A percentile compares a stretch with the other conserved stretches of the same genome.
Evolutionary conservation across 2,797 vertebrate genomes (phyloP).

Genomic region (Galaxias olidus): DNA sequence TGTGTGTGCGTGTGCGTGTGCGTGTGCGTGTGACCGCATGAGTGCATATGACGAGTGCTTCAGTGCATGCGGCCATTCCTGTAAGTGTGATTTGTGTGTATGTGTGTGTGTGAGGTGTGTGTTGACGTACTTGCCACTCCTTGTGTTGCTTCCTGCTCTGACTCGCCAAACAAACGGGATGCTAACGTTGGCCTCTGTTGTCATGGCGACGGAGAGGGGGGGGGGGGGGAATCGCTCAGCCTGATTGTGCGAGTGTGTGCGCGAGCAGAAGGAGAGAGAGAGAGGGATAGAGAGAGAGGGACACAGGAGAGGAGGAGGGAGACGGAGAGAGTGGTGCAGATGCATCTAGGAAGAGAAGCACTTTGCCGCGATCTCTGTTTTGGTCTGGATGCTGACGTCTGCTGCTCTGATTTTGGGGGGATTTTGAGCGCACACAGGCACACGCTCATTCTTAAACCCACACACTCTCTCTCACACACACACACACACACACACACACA

Average conservation of each 20-base stretch:
- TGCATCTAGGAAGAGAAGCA: conserved; percentile 54
- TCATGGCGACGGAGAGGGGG: conserved; percentile 77
- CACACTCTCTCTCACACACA: conserved; percentile 27
- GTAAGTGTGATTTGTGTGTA: no score
- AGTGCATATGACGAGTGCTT: no score
- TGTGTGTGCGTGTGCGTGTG: no score
- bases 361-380: conserved; percentile 67
- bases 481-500: conserved; percentile 17
- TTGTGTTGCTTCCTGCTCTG: conserved; percentile 43
- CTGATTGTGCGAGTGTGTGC: conserved; percentile 61
- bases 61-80: not conserved
- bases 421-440: conserved; percentile 18
- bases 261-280: conserved; percentile 25
- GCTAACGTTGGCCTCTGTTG: conserved; percentile 69
- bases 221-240: conserved; percentile 47
- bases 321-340: conserved; percentile 62
- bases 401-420: conserved; percentile 33
- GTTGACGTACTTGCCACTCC: not conserved
- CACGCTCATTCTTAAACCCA: conserved; percentile 5
- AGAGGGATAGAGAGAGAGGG: conserved; percentile 38
- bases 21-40: no score
- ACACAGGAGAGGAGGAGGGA: conserved; percentile 20
- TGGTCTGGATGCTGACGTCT: conserved; percentile 47
- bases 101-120: not conserved
- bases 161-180: conserved; percentile 56